A percentile compares a stretch with the other conserved stretches of the same genome.
Conservation (phyloP, 2,113 vertebrate genomes). For the Zosterops borbonicus region DNA sequence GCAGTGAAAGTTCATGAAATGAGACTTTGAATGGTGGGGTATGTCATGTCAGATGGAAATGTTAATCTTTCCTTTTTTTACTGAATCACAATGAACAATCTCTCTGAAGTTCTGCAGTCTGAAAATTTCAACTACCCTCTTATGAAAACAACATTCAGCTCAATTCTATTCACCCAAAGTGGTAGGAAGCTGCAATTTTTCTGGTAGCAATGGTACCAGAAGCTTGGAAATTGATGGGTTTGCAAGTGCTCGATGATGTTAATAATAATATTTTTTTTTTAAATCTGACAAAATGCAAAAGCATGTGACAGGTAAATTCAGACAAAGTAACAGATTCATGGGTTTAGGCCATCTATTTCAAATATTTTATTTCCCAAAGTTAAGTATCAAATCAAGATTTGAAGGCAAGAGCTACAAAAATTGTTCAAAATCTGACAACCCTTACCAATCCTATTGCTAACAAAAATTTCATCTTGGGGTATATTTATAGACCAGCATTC, state of each 20-base stretch:
- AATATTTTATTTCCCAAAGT: not conserved
- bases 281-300: not conserved
- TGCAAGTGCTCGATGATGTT: not conserved
- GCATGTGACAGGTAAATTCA: not conserved
- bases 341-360: not conserved
- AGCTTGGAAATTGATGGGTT: not conserved
- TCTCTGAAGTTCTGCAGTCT: not conserved
- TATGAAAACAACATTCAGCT: not conserved
- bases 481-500: not conserved
- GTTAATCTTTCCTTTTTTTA: not conserved
- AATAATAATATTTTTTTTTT: not conserved
- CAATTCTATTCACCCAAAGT: not conserved
- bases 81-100: not conserved
- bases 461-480: not conserved
- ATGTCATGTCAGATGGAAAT: not conserved
- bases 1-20: not conserved
- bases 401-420: not conserved
- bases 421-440: not conserved
- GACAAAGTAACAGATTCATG: not conserved
- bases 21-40: not conserved
- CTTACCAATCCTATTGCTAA: not conserved
- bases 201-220: not conserved
- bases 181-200: not conserved
- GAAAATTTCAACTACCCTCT: not conserved
- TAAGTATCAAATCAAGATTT: not conserved